Base-by-base conservation (phyloP, 2,113 vertebrate genomes). In the Nibea coibor region DNA sequence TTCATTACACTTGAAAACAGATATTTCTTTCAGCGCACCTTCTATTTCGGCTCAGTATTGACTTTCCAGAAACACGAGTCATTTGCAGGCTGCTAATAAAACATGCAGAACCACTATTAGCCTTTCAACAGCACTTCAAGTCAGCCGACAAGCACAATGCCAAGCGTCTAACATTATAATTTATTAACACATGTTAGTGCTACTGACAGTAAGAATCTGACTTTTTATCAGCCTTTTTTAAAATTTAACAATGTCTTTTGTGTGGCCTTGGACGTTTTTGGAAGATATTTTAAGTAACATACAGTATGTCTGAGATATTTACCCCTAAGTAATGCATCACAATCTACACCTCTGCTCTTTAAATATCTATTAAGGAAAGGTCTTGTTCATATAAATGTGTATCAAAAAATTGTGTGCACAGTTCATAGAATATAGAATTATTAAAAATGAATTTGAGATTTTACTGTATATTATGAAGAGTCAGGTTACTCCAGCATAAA, bases 121-220 rank as follows among this genome's bases (percentile, higher is more conserved):
- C 31, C 87, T 86, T 86, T 86, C 72, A 84, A 57, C 85, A 69
- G 80, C 39, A 1, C 81, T 45, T 83, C 77, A 79, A 80, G 61
- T 62, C 42, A 54, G 57, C 78, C 10, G 39, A 63, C 83, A 71
- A 67, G 73, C 69, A 67, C 69, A 75, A 72, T 75, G 78, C 78
- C 75, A 45, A 75, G 24, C 6, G 17, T 74, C 78, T 57, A 66
- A 69, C 45, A 39, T 56, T 28, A 87, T 90, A 42, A 88, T 87
- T 90, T 87, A 89, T 85, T 82, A 85, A 87, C 77, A 51, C 64
- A 42, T 24, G 42, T 72, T 79, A 54, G 69, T 35, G 35, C 22
- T 75, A 57, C 61, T 61, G 74, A 80, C 81, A 83, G 56, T 48
- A 28, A 10, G 35, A 67, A 78, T 78, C 53, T 66, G 58, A 61